Evolutionary conservation across 2,797 vertebrate genomes (phyloP), one percentile per base, ranked within the genome.

Genomic region (Eospalax fontanierii): DNA sequence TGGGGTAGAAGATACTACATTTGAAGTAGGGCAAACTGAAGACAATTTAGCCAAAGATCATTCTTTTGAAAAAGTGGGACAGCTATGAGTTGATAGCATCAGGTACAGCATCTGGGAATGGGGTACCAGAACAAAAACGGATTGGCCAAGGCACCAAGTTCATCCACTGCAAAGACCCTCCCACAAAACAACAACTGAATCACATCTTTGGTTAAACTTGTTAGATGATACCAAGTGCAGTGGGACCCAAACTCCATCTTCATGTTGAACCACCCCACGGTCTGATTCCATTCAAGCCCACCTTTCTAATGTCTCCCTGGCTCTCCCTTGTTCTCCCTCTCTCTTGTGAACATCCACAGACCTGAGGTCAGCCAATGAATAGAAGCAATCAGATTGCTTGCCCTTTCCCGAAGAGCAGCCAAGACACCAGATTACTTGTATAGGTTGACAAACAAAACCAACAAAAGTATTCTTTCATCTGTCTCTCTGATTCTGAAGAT

Each of bases 401-500:
- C 87, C 38, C 26, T 50, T 82, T 87, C 78, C 82, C 94, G 89
- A 82, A 63, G 18, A 59, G 46, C 43, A 65, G 35, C 59, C 73
- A 80, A 40, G 54, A 15, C 57, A n/a, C 46, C 33, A 70, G 71
- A 74, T 74, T 65, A 46, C 65, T 81, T 95, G 38, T 73, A 9
- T 3, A 30, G 15, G 21, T 35, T 74, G 40, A 87, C 76, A 70
- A 90, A 94, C 40, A 75, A 92, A 87, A 70, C 68, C n/a, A 22
- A 71, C 4, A 19, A 91, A 11, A 57, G 57, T 6, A 22, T 68
- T 35, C 30, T 26, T 24, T 76, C 43, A 40, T 80, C 78, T 84
- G 81, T 63, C 81, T 75, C 83, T 75, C 14, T 59, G 83, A 33
- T 74, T 93, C 54, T 43, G 54, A 86, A 68, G 79, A 95, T 43